Evolutionary conservation across 2,113 vertebrate species (phyloP).

Genomic region (Poeciliopsis retropinna): DNA sequence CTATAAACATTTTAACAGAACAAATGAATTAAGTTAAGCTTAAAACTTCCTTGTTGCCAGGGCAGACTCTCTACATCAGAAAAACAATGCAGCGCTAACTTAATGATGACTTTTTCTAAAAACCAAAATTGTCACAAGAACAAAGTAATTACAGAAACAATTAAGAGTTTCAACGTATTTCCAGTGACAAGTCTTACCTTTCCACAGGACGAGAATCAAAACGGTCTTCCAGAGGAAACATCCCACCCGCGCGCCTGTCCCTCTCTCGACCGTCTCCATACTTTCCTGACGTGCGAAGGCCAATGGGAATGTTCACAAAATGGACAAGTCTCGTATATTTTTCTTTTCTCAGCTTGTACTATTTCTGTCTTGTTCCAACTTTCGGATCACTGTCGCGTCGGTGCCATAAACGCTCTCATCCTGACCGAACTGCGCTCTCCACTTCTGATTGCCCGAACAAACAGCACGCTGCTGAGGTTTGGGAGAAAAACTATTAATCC

Average conservation of each 20-base stretch:
- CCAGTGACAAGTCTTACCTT: slow-evolving; percentile 58
- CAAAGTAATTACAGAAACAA: not conserved
- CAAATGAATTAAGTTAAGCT: not conserved
- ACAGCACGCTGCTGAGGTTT: slow-evolving; percentile 34
- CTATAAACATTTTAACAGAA: not conserved
- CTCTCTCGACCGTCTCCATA: slow-evolving; percentile 54
- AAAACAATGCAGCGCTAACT: no score
- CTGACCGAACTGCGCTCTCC: slow-evolving; percentile 56
- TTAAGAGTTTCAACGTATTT: not conserved
- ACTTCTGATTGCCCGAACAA: slow-evolving; percentile 43
- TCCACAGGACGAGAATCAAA: slow-evolving; percentile 55
- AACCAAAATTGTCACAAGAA: not conserved
- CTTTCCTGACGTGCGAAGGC: slow-evolving; percentile 35
- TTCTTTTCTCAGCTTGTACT: not conserved
- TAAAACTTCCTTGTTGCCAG: not conserved
- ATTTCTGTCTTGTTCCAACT: slow-evolving; percentile 2
- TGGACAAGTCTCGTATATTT: not conserved
- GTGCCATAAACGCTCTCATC: slow-evolving; percentile 56
- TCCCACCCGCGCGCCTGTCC: slow-evolving; percentile 46
- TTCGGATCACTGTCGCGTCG: slow-evolving; percentile 39
- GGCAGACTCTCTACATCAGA: not conserved
- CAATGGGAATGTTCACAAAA: slow-evolving; percentile 44
- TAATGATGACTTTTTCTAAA: no score
- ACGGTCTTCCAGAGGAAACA: slow-evolving; percentile 53
- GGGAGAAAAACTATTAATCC: slow-evolving; percentile 62